Base-by-base conservation (phyloP, 53 echinoderm and acorn worm genomes). In the Antedon mediterranea region DNA sequence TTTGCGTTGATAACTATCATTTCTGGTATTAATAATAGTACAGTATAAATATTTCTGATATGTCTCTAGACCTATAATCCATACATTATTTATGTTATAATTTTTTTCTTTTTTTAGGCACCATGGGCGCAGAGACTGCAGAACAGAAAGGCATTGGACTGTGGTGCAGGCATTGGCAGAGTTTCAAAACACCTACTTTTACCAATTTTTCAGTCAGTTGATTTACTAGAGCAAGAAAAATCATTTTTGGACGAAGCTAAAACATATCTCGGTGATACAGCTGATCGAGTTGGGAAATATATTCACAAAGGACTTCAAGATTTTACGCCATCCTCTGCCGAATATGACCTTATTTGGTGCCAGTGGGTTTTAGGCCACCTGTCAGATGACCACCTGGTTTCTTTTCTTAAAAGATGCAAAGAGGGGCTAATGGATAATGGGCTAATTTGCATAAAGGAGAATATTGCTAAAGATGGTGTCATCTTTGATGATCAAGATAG, bases 281-380 rank as follows among this genome's bases (percentile, higher is more conserved):
- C 85, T 15, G 32, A 76, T 28, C 81, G 85, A 15, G 78, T 94
- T 5, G 95, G 83, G 34, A 81, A 81, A n/a, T 87, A 81, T 77
- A 87, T 91, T 74, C 87, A 89, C 83, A 74, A 74, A 5, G 95
- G 95, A 13, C 90, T 94, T 4, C 95, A 94, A 31, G 78, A 89
- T 14, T 94, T 91, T 70, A 84, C 72, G 0, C 95, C 95, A 1
- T 79, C 85, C 43, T 75, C 91, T 2, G 76, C 87, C 73, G 81
- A 81, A 77, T 94, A 91, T 32, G 95, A 94, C 30, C 85, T 94
- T 26, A 94, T 94, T 72, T 94, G 95, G 95, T 78, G 85, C 31
- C 95, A 94, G 89, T 94, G 95, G 95, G 95, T 94, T 27, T 73
- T 94, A 0, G 95, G 95, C 0, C 93, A 93, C 76, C 87, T 93